Conservation (phyloP, 2,113 vertebrate species). For the Varanus salvator region DNA sequence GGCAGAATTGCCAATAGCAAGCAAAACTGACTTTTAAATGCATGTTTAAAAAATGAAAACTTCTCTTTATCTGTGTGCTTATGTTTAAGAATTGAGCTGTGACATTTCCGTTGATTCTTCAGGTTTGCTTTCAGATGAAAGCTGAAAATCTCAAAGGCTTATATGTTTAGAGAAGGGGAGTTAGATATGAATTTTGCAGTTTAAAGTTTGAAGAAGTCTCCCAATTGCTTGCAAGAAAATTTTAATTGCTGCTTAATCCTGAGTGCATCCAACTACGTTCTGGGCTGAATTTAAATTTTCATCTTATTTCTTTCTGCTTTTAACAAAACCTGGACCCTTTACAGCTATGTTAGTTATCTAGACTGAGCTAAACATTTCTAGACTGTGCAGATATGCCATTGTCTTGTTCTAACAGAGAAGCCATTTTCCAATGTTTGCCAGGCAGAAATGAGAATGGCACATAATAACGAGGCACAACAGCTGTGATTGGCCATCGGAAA, state of each 20-base stretch:
- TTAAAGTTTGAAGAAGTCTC: background rate
- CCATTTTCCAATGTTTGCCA: too few species aligned
- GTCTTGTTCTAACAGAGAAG: too few species aligned
- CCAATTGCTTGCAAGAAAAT: background rate
- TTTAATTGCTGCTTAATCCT: background rate
- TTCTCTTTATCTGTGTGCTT: background rate
- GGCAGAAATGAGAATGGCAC: too few species aligned
- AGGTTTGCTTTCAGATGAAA: background rate
- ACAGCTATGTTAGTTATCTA: too few species aligned
- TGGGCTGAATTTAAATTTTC: background rate
- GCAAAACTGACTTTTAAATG: background rate
- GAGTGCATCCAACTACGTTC: background rate
- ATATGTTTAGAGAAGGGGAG: background rate
- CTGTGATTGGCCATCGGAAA: too few species aligned
- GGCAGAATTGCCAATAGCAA: slow-evolving; percentile 2
- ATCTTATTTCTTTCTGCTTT: background rate
- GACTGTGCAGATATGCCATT: too few species aligned
- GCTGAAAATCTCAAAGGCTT: background rate
- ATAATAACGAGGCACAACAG: too few species aligned
- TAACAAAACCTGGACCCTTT: too few species aligned
- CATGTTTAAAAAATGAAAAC: background rate
- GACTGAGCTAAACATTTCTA: too few species aligned
- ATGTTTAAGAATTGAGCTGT: background rate
- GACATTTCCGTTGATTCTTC: background rate
- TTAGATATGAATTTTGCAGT: background rate